phyloP scores from a whole-genome alignment of 2,797 vertebrate genomes.

The Salarias fasciatus region DNA sequence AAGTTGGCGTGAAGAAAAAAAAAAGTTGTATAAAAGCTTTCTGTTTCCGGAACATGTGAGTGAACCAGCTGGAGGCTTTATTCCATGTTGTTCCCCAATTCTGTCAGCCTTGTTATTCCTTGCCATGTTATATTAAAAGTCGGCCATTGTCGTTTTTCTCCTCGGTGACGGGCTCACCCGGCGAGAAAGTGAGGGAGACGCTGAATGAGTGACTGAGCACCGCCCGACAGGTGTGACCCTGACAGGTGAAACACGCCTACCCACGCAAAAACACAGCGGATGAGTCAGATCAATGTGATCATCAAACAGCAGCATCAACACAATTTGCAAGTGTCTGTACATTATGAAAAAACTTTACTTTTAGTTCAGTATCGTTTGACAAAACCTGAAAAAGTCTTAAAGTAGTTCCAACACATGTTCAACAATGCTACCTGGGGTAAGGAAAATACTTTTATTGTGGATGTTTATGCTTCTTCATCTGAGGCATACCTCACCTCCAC shows the following conservation, averaged over 20 bases:
- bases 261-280: not conserved
- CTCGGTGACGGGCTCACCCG: not conserved
- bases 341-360: too few species aligned
- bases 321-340: too few species aligned
- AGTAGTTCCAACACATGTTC: too few species aligned
- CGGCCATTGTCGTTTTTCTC: constrained; percentile 16
- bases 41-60: constrained; percentile 1
- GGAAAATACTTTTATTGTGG: too few species aligned
- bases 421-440: too few species aligned
- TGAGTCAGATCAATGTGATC: too few species aligned
- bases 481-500: too few species aligned
- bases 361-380: too few species aligned
- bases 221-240: constrained; percentile 71
- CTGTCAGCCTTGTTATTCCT: not conserved
- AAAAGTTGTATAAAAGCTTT: too few species aligned
- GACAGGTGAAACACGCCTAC: constrained; percentile 45
- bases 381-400: too few species aligned
- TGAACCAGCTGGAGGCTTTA: not conserved
- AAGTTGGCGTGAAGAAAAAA: not conserved
- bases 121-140: constrained; percentile 38
- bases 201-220: constrained; percentile 27
- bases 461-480: too few species aligned
- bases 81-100: not conserved
- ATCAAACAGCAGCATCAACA: too few species aligned
- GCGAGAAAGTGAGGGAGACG: not conserved